A percentile compares a stretch with the other conserved stretches of the same genome.
Conservation (phyloP, 2,113 vertebrate genomes). For the Semnornis frantzii region DNA sequence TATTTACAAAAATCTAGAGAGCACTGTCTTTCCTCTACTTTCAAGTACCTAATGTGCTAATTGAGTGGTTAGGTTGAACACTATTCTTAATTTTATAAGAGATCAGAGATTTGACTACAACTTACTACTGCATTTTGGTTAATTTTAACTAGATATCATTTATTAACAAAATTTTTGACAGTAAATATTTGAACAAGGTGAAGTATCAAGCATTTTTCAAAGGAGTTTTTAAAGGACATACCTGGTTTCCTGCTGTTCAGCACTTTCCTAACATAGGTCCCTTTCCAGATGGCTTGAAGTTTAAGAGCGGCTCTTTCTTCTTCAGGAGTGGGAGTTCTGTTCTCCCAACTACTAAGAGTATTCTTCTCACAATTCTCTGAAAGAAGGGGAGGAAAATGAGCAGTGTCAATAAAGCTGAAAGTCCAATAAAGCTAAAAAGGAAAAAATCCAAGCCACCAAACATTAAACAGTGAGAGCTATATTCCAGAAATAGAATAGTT, state of each 20-base stretch:
- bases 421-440: neutral
- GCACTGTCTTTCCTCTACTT: neutral
- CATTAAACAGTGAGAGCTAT: neutral
- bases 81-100: neutral
- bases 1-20: neutral
- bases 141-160: neutral
- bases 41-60: neutral
- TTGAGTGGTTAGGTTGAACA: neutral
- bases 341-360: conserved; percentile 57
- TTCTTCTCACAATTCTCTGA: conserved; percentile 18
- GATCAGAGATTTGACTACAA: neutral
- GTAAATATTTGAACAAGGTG: neutral
- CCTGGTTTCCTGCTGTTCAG: conserved; percentile 74
- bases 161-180: neutral
- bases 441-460: fast-evolving
- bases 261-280: conserved; percentile 58
- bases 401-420: neutral
- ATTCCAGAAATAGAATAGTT: neutral
- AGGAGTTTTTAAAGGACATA: conserved; percentile 35
- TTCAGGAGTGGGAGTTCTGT: conserved; percentile 61
- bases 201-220: neutral
- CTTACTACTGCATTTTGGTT: neutral
- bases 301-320: conserved; percentile 72
- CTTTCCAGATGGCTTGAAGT: conserved; percentile 77
- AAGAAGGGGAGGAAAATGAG: neutral